phyloP scores from a whole-genome alignment of 2,113 vertebrate genomes.

The Sisor rabdophorus region DNA sequence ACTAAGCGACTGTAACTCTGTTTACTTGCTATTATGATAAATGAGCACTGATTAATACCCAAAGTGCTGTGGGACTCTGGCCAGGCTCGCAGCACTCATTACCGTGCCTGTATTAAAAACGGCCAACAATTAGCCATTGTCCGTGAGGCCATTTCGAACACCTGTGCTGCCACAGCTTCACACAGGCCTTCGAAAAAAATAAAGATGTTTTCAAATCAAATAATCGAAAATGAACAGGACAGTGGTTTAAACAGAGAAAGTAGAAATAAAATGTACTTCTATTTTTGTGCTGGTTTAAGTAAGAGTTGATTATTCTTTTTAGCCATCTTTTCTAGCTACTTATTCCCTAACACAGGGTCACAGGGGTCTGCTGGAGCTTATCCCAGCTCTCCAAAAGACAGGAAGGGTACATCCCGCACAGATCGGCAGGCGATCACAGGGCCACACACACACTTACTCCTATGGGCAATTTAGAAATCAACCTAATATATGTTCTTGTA shows the following conservation, averaged over 20 bases:
- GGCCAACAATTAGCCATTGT: constrained; percentile 53
- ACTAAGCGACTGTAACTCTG: constrained; percentile 42
- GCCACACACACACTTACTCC: too few relatives aligned
- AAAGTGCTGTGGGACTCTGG: constrained; percentile 54
- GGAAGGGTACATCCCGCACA: too few relatives aligned
- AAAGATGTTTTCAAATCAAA: constrained; percentile 14
- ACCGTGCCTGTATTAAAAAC: constrained; percentile 58
- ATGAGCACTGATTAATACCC: constrained; percentile 67
- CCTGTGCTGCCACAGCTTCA: constrained; percentile 51
- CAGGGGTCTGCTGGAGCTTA: too few relatives aligned
- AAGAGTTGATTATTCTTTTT: background rate
- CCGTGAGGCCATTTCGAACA: constrained; percentile 59
- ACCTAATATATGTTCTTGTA: too few relatives aligned
- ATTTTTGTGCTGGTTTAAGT: background rate
- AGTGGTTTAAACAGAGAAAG: background rate
- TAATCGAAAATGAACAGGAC: background rate
- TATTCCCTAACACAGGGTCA: too few relatives aligned
- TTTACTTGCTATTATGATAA: constrained; percentile 69
- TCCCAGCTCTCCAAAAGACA: too few relatives aligned
- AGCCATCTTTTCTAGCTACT: too few relatives aligned
- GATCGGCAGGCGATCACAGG: too few relatives aligned
- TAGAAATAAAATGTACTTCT: background rate
- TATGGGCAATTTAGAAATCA: too few relatives aligned
- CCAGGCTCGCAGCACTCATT: constrained; percentile 62
- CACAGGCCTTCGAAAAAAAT: constrained; percentile 29